Evolutionary conservation across 2,113 vertebrate genomes (phyloP).

Genomic region (Helogale parvula): DNA sequence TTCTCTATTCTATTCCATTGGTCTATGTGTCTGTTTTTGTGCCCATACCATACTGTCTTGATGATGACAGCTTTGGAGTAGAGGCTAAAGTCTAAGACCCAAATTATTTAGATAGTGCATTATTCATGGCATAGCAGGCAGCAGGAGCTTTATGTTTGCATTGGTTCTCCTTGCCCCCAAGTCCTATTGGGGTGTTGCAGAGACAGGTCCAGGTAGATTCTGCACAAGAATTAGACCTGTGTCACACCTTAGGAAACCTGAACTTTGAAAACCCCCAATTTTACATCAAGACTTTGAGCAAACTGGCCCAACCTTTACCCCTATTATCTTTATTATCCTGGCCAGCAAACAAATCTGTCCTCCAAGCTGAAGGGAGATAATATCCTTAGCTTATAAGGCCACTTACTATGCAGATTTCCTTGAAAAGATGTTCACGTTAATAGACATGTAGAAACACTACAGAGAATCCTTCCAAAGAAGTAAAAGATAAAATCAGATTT

Average conservation of each 20-base stretch:
- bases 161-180: background rate
- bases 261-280: background rate
- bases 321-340: background rate
- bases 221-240: background rate
- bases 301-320: background rate
- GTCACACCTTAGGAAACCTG: background rate
- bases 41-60: no score
- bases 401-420: background rate
- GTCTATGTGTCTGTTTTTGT: no score
- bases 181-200: background rate
- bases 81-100: background rate
- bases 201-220: background rate
- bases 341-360: background rate
- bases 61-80: no score
- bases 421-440: constrained; percentile 30
- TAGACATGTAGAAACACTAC: background rate
- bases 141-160: background rate
- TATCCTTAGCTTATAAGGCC: constrained; percentile 12
- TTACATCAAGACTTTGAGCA: background rate
- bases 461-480: constrained; percentile 1
- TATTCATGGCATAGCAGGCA: background rate
- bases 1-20: no score
- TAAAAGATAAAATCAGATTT: constrained; percentile 23
- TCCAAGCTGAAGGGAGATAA: background rate
- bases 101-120: background rate